Evolutionary conservation across 2,113 vertebrate genomes (phyloP), one percentile per base, ranked within the genome.

Genomic region (Sinocyclocheilus anophthalmus): DNA sequence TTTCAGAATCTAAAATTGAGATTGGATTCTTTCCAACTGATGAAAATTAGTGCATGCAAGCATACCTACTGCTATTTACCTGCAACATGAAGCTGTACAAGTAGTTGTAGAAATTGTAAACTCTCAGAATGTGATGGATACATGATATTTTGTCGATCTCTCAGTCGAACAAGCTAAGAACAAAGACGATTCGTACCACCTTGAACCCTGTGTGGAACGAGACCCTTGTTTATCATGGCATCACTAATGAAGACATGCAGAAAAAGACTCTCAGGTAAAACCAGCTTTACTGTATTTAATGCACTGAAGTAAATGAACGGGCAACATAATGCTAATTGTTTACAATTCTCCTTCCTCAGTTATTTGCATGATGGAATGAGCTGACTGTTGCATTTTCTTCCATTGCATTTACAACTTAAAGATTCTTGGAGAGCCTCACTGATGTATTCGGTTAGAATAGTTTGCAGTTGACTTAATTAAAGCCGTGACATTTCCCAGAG

Each of bases 161-260:
- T 63, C 89, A 99, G 98, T 97, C 98, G 0, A 99, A 96, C 72
- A 99, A 99, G 90, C 93, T 99, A 82, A 95, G 97, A 61, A 99
- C 98, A 3, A 99, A 99, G 94, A 99, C 98, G 0, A 92, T 99
- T 90, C 95, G 96, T 84, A 98, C 98, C 94, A 99, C 98, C 0
- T 94, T 97, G n/a, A 99, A 99, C 90, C 98, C 98, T 0, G 30
- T 92, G 67, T 99, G 98, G 98, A 99, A 97, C 0, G 98, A 99
- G 93, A 97, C 94, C 0, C 95, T 99, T 48, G 96, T 97, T 70
- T 99, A 99, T 81, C 98, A 99, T 0, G 98, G 98, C 89, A 96
- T 99, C 91, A 98, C 97, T 0, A 97, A 97, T 0, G 98, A 99
- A 69, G 98, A 99, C 94, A 97, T 99, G 97, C 97, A 98, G 90